Evolutionary conservation across 2,888 invertebrate genomes (phyloP), one percentile per base, ranked within the genome.

Genomic region (Acanthopleura granulata): DNA sequence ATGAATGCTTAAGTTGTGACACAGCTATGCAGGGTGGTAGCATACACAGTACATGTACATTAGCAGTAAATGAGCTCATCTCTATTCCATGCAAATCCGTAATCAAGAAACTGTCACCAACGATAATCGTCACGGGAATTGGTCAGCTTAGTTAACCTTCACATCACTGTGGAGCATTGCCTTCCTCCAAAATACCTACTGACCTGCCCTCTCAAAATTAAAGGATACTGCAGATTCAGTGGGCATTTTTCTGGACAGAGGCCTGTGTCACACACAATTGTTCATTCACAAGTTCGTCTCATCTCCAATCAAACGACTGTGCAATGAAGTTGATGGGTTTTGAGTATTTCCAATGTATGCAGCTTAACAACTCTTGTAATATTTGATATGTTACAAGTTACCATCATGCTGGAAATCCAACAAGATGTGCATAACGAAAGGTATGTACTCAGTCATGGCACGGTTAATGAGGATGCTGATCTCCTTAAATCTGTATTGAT

Each of bases 1-100:
- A 57, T 22, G 18, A 57, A n/a, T 57, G 57, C 57, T 57, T 57
- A 57, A 57, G n/a, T 57, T 57, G 57, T 57, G 57, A 57, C 57
- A 57, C 57, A 57, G 57, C 57, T 12, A 57, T 57, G 57, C 18
- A 57, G 18, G 12, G 57, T n/a, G 12, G 18, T 22, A 40, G 4
- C 40, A 3, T 40, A 40, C 40, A 40, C 12, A 6, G 57, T n/a
- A 57, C 22, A 57, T n/a, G n/a, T 18, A 57, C 18, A 57, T 22
- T 12, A n/a, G 22, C 57, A n/a, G 57, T 4, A 57, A 57, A 57
- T 57, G 57, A 57, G 57, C 57, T 57, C 57, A 57, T 57, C 22
- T 57, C 57, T 57, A 57, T 57, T 57, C 57, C 57, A 57, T 57
- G 57, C 57, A 57, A 57, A 57, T 57, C 57, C 22, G 57, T 12